These are phyloP conservation scores for Chiloscyllium plagiosum DNA, from an alignment of 2,113 vertebrate genomes.

Conservation along the genomic window DNA sequence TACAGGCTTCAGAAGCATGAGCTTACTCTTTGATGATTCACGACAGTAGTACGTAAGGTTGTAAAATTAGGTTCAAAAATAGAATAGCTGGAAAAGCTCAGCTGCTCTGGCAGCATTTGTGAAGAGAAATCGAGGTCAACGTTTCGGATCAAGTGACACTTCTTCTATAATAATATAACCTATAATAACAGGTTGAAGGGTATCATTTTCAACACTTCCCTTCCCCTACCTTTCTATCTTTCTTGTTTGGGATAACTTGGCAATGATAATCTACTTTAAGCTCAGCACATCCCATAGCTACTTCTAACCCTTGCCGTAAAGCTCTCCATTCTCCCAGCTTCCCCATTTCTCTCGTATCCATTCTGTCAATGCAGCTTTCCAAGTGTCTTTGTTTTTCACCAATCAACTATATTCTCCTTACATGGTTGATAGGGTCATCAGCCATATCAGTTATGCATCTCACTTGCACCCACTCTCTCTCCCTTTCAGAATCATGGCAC, in stretches of 20 bases:
- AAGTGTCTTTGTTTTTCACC: background rate
- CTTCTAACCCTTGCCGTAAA: background rate
- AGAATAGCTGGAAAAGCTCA: too few species aligned
- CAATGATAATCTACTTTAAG: background rate
- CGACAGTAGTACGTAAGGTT: background rate
- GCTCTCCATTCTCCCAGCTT: background rate
- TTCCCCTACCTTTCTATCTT: background rate
- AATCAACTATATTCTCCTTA: background rate
- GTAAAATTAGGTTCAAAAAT: too few species aligned
- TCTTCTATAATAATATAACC: too few species aligned
- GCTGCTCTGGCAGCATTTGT: too few species aligned
- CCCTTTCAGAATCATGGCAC: background rate
- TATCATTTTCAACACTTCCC: background rate
- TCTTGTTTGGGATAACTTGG: background rate
- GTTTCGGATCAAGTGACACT: too few species aligned
- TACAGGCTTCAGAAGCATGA: background rate
- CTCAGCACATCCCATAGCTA: background rate
- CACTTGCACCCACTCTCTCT: background rate
- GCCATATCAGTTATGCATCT: background rate
- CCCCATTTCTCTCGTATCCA: background rate
- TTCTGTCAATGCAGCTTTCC: background rate
- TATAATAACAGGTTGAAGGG: background rate
- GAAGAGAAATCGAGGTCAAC: too few species aligned
- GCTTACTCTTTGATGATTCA: background rate
- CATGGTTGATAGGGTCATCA: background rate